These are phyloP conservation scores for Rallus limicola DNA, from an alignment of 2,113 vertebrate genomes.

Conservation along the genomic window DNA sequence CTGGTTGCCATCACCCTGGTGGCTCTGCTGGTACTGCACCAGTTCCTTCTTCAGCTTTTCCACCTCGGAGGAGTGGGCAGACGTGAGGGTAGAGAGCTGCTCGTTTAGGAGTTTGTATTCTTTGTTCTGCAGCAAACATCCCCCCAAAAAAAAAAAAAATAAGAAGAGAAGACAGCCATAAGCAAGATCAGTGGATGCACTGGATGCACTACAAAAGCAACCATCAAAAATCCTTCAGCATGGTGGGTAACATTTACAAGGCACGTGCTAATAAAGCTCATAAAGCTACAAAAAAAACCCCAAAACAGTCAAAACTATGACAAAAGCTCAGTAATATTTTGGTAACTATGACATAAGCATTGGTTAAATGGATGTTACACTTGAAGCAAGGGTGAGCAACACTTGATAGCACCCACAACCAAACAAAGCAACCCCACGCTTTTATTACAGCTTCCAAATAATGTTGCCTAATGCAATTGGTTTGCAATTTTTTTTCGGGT, in stretches of 20 bases:
- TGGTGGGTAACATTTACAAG: background rate
- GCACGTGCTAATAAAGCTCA: background rate
- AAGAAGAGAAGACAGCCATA: background rate
- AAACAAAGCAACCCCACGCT: background rate
- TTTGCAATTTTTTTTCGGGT: background rate
- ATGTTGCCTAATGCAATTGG: background rate
- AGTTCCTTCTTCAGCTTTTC: conserved; percentile 87
- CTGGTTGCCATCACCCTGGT: conserved; percentile 46
- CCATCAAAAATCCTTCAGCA: accelerated
- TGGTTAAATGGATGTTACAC: background rate
- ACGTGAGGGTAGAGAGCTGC: conserved; percentile 72
- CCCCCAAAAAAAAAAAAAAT: background rate
- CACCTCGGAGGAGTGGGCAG: conserved; percentile 75
- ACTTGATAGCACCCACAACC: background rate
- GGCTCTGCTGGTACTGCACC: conserved; percentile 71
- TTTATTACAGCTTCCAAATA: background rate
- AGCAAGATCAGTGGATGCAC: background rate
- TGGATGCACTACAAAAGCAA: background rate
- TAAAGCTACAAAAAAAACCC: background rate
- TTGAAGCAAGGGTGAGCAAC: background rate
- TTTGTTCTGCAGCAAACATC: conserved; percentile 78
- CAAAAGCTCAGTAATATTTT: background rate
- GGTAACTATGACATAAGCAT: background rate
- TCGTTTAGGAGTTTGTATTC: conserved; percentile 81
- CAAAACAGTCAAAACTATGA: background rate